Percentiles rank a stretch among this genome's conserved stretches.
phyloP scores from a whole-genome alignment of 2,113 vertebrate genomes.

The Drymodes brunneopygia region DNA sequence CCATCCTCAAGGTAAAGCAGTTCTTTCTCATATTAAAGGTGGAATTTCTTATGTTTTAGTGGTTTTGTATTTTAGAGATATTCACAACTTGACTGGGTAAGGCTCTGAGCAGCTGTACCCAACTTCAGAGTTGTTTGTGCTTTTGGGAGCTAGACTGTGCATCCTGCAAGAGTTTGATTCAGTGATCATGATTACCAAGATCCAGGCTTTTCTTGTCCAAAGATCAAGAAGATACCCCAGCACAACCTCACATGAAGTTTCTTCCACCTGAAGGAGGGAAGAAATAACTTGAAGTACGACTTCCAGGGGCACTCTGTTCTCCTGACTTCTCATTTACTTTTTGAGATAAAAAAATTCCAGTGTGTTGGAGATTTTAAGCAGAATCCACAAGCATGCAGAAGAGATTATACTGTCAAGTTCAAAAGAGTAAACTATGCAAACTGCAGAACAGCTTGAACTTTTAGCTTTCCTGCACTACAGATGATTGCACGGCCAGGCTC shows the following conservation, averaged over 20 bases:
- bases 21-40: neutral
- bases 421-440: neutral
- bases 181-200: neutral
- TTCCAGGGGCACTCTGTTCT: neutral
- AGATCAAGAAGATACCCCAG: neutral
- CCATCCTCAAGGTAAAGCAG: neutral
- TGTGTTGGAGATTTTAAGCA: neutral
- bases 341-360: neutral
- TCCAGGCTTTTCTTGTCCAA: neutral
- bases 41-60: neutral
- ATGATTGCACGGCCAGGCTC: neutral
- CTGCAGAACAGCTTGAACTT: conserved; percentile 12
- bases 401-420: neutral
- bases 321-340: neutral
- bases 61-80: neutral
- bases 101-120: neutral
- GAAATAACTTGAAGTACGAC: neutral
- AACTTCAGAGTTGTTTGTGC: neutral
- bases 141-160: neutral
- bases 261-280: neutral
- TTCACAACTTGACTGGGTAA: neutral
- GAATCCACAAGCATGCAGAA: neutral
- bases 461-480: neutral
- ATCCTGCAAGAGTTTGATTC: neutral
- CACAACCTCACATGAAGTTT: neutral